phyloP scores from a whole-genome alignment of 1,140 invertebrate species.

The Carposina sasakii region DNA sequence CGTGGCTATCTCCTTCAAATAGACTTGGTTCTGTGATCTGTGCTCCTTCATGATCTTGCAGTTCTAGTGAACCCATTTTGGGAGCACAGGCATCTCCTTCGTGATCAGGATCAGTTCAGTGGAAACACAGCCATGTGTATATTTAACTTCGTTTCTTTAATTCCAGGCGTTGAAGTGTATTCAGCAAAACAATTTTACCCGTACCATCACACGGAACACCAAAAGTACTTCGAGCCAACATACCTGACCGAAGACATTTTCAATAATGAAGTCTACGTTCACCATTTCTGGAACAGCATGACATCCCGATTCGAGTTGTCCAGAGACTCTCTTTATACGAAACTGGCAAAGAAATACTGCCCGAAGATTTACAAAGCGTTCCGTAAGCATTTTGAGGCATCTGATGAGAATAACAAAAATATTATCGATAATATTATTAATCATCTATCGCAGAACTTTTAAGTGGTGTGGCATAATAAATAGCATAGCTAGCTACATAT shows the following conservation, averaged over 20 bases:
- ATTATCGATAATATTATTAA: conserved; percentile 70
- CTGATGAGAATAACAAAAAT: conserved; percentile 81
- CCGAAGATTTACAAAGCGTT: conserved; percentile 20
- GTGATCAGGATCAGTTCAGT: no score
- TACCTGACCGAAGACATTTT: conserved; percentile 19
- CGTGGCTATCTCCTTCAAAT: no score
- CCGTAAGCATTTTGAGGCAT: conserved; percentile 13
- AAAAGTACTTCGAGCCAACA: conserved; percentile 27
- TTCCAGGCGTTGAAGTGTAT: no score
- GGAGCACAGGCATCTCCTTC: no score
- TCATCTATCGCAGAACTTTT: conserved; percentile 60
- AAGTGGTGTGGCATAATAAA: not conserved
- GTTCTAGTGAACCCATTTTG: no score
- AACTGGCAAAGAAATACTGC: conserved; percentile 32
- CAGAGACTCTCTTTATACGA: conserved; percentile 24
- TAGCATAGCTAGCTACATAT: no score
- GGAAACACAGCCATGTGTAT: no score
- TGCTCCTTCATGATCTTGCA: no score
- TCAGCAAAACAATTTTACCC: no score
- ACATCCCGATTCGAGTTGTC: conserved; percentile 14
- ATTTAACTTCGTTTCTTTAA: no score
- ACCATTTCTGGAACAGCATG: conserved; percentile 32
- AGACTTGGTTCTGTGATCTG: no score
- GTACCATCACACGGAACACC: no score
- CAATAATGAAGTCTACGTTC: conserved; percentile 23